These are phyloP conservation scores for Pyrrhia umbra DNA, from an alignment of 2,888 invertebrate genomes.

Conservation along the genomic window DNA sequence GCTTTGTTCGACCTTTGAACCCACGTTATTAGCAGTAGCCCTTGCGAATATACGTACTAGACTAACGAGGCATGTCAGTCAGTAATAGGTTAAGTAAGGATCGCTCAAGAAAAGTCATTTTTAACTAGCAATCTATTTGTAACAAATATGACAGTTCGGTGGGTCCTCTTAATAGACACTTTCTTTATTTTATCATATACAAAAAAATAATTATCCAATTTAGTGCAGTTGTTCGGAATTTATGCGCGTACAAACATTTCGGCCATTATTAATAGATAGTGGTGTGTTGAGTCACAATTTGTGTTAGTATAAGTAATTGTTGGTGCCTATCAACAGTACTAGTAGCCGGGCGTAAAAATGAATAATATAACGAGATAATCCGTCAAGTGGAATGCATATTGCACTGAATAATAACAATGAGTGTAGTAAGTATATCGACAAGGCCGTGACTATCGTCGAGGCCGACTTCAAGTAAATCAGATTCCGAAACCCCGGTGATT, in stretches of 20 bases:
- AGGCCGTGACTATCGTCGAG: constrained; percentile 19
- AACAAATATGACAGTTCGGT: neutral
- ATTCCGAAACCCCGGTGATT: constrained; percentile 13
- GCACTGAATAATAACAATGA: constrained; percentile 16
- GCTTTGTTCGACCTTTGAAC: too few species aligned
- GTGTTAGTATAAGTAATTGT: neutral
- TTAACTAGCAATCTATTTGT: neutral
- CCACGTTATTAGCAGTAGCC: too few species aligned
- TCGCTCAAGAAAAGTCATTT: neutral
- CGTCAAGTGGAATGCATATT: constrained; percentile 23
- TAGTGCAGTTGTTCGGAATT: too few species aligned
- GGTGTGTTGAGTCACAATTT: neutral
- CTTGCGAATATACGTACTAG: too few species aligned
- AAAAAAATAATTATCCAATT: too few species aligned
- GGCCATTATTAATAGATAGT: too few species aligned
- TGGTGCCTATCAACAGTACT: neutral
- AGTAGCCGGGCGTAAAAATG: neutral
- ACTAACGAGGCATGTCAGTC: neutral
- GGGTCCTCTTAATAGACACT: neutral
- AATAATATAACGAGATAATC: constrained; percentile 8
- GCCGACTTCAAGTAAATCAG: neutral
- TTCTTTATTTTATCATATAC: too few species aligned
- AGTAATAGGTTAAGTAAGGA: neutral
- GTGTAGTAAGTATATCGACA: constrained; percentile 1
- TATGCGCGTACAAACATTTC: too few species aligned